phyloP scores from a whole-genome alignment of 2,113 vertebrate genomes.

The Merops nubicus region DNA sequence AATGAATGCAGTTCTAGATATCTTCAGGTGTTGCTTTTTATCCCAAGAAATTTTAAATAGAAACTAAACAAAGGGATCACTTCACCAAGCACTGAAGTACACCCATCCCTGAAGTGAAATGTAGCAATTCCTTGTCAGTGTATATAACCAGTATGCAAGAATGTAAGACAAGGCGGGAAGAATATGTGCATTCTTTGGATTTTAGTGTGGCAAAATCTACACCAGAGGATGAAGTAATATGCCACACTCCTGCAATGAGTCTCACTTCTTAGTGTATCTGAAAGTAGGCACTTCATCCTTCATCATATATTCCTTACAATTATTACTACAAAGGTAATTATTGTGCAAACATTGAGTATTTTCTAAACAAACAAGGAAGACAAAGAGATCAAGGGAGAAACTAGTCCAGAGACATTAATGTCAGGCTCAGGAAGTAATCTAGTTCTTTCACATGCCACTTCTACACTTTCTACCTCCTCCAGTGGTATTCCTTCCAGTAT shows the following conservation, averaged over 20 bases:
- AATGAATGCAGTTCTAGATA: not conserved
- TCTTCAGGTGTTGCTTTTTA: not conserved
- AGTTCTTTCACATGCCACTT: not conserved
- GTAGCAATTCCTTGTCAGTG: not conserved
- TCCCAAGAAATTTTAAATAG: not conserved
- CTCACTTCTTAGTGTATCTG: not conserved
- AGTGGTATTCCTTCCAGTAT: not conserved
- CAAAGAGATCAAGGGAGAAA: not conserved
- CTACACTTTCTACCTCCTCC: not conserved
- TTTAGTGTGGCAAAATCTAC: not conserved
- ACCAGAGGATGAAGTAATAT: not conserved
- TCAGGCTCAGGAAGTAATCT: not conserved
- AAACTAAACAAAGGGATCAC: not conserved
- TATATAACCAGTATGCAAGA: not conserved
- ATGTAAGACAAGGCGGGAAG: not conserved
- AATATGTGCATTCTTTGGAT: not conserved
- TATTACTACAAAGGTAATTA: not conserved
- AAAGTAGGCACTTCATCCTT: not conserved
- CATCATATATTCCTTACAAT: not conserved
- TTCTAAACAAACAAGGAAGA: not conserved
- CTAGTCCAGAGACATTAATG: not conserved
- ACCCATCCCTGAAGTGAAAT: not conserved
- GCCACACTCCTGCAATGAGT: not conserved
- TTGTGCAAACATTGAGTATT: not conserved
- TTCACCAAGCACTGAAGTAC: not conserved